Evolutionary conservation across 2,113 vertebrate species (phyloP).

Genomic region (Dendrocopos noguchii): DNA sequence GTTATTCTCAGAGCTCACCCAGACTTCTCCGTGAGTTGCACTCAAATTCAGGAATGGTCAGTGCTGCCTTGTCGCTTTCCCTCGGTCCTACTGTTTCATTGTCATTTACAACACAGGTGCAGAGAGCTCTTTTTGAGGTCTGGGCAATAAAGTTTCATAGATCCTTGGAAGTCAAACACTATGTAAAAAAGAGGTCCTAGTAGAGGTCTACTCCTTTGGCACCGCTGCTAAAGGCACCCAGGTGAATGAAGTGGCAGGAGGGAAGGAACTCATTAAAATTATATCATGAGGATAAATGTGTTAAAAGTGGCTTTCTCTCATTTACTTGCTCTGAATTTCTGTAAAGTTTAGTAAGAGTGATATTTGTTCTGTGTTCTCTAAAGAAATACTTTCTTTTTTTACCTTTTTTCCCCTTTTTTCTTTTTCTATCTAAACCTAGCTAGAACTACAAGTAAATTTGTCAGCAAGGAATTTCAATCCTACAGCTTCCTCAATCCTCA

Average conservation of each 20-base stretch:
- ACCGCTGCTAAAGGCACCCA: rapidly evolving
- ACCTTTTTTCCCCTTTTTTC: rapidly evolving
- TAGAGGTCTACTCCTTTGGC: background rate
- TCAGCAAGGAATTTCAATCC: background rate
- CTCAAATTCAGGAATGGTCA: background rate
- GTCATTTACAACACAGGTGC: background rate
- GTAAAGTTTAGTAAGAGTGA: background rate
- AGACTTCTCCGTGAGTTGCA: background rate
- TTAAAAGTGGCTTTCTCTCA: background rate
- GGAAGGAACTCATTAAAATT: background rate
- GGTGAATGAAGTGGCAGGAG: background rate
- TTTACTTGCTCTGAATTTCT: background rate
- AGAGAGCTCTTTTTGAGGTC: background rate
- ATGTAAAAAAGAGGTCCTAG: background rate
- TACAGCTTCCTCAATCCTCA: background rate
- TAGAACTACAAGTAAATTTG: background rate
- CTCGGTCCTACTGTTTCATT: background rate
- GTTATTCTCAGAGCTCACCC: background rate
- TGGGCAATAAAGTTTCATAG: background rate
- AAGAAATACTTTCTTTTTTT: background rate
- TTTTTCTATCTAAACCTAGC: background rate
- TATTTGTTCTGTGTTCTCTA: background rate
- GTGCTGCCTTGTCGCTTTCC: background rate
- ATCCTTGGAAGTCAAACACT: background rate
- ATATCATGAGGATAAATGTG: background rate